phyloP scores from a whole-genome alignment of 2,797 vertebrate genomes.

The Premnoplex brunnescens region DNA sequence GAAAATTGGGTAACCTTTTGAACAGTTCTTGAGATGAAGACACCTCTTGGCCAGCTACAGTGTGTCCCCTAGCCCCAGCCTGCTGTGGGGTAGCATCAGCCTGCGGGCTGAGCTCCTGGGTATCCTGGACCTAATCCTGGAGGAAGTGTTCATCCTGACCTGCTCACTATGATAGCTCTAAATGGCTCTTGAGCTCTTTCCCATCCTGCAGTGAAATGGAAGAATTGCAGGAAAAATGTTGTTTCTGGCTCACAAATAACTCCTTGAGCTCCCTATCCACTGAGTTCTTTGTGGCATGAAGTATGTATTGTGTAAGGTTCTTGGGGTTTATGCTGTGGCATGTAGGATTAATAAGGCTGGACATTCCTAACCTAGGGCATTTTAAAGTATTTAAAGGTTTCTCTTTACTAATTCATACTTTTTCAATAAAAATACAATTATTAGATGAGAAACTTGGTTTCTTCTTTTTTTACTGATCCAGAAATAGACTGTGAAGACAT shows the following conservation, averaged over 20 bases:
- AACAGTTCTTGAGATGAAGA: not conserved
- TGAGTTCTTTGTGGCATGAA: not conserved
- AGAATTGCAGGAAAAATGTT: rapidly evolving
- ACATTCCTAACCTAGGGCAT: not conserved
- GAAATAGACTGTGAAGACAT: not conserved
- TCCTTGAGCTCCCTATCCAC: not conserved
- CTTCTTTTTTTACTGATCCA: conserved; percentile 1
- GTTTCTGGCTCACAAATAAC: not conserved
- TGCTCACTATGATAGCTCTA: not conserved
- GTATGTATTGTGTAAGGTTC: not conserved
- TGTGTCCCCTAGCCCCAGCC: rapidly evolving
- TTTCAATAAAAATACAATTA: not conserved
- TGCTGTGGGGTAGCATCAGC: not conserved
- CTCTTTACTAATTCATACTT: not conserved
- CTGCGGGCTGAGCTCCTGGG: not conserved
- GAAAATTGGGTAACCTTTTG: not conserved
- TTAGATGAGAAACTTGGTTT: not conserved
- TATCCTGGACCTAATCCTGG: not conserved
- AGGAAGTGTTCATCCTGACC: not conserved
- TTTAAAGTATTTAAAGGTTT: not conserved
- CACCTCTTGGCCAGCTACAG: not conserved
- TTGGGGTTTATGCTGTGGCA: not conserved
- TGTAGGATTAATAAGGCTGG: not conserved
- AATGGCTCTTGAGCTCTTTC: not conserved
- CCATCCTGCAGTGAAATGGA: not conserved